These are phyloP conservation scores for Myotis yumanensis DNA, from an alignment of 2,113 vertebrate genomes.

Conservation along the genomic window DNA sequence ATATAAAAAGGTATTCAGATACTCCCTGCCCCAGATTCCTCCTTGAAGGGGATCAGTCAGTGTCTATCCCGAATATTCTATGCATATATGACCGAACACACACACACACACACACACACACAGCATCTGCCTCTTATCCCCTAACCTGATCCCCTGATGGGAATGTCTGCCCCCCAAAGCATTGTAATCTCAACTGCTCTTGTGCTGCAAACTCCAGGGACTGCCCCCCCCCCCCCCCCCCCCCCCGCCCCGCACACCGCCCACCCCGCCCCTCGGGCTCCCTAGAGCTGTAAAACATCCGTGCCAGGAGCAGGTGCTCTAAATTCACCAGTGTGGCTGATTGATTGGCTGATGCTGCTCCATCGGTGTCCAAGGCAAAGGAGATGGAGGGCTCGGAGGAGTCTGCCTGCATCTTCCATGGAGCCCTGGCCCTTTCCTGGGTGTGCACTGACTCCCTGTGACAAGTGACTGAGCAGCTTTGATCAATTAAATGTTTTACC, in stretches of 20 bases:
- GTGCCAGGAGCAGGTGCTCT: too few species aligned
- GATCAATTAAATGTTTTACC: constrained; percentile 72
- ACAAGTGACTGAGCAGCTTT: constrained; percentile 59
- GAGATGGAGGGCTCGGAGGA: background rate
- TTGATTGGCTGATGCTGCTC: background rate
- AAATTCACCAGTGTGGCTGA: fast-evolving
- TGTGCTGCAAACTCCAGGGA: fast-evolving
- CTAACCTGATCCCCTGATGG: background rate
- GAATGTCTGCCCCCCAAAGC: background rate
- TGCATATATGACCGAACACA: background rate
- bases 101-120: fast-evolving
- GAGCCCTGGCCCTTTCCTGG: background rate
- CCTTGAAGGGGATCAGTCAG: background rate
- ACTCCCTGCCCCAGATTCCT: background rate
- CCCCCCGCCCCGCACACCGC: too few species aligned
- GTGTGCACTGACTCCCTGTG: background rate
- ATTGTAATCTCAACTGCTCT: too few species aligned
- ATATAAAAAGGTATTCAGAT: background rate
- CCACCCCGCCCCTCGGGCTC: background rate
- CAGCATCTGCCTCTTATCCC: background rate
- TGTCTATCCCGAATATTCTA: background rate
- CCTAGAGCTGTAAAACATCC: background rate
- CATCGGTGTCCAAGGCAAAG: fast-evolving
- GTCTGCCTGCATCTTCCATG: fast-evolving
- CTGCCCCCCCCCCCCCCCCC: fast-evolving